phyloP scores from a whole-genome alignment of 1,140 invertebrate genomes.

The Diabrotica undecimpunctata region DNA sequence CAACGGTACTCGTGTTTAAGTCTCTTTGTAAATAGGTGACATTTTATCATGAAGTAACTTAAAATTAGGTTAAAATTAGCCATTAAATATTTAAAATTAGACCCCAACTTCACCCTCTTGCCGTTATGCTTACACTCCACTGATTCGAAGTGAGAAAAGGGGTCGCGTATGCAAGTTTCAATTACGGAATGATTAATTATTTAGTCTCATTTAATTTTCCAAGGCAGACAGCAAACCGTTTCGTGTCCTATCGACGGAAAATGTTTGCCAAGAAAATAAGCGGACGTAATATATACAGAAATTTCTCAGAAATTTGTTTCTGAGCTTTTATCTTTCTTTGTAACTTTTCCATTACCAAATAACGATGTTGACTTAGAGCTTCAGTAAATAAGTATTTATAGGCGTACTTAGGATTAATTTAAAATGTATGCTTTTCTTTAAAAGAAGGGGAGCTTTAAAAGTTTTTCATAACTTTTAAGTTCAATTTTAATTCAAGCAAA shows the following conservation, averaged over 20 bases:
- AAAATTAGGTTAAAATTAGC: no score
- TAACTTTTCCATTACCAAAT: slow-evolving; percentile 1
- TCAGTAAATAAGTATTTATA: not conserved
- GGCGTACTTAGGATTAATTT: not conserved
- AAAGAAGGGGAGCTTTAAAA: not conserved
- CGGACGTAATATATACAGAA: slow-evolving; percentile 2
- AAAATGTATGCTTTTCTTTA: not conserved
- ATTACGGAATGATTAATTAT: slow-evolving; percentile 19
- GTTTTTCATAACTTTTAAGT: slow-evolving; percentile 3
- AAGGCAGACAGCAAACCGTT: slow-evolving; percentile 11
- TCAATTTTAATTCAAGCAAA: not conserved
- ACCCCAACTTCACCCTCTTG: not conserved
- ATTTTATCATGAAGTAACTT: no score
- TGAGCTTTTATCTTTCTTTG: slow-evolving; percentile 1
- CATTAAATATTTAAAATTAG: no score
- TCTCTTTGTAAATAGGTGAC: no score
- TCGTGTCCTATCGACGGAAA: slow-evolving; percentile 10
- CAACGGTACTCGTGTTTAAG: no score
- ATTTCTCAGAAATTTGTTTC: not conserved
- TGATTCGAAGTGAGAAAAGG: slow-evolving; percentile 9
- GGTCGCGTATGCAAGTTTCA: slow-evolving; percentile 13
- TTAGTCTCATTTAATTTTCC: slow-evolving; percentile 18
- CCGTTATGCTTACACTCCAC: not conserved
- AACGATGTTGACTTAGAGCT: slow-evolving; percentile 2
- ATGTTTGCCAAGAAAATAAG: slow-evolving; percentile 11